Evolutionary conservation across 2,797 vertebrate genomes (phyloP), one percentile per base, ranked within the genome.

Genomic region (Margarornis squamiger): DNA sequence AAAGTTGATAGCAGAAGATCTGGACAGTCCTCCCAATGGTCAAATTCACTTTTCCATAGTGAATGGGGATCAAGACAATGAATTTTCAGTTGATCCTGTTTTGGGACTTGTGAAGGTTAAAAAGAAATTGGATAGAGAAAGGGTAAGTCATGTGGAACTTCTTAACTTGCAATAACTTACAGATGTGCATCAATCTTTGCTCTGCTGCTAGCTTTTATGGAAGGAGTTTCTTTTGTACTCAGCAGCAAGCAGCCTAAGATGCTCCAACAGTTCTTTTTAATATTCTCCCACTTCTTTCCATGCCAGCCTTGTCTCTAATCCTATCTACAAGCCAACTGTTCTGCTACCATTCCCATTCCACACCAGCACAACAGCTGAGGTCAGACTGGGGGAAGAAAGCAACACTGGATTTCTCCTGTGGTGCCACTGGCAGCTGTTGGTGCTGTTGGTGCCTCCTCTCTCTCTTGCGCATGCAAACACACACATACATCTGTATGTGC

Each of bases 111-210:
- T 99, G 96, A 99, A 98, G 87, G 98, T 99, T 96, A 99, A 99
- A 97, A 99, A 99, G 97, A 99, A 98, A 88, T 98, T 99, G 97
- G 99, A 99, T 96, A 98, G 99, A 93, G 99, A 99, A 97, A 98
- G 97, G 96, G 99, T 99, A 97, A 98, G 99, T 70, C 83, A 49
- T 27, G 34, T 55, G 68, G 81, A 45, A 72, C 38, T 93, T 59
- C 65, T 72, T 79, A 70, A 80, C 38, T 95, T 87, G 29, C 27
- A 76, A 51, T 81, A 51, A 87, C 67, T 92, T 94, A 71, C 54
- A 78, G 74, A 80, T 89, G 71, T 90, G n/a, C 71, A 30, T 86
- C 48, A 15, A 32, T 74, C 61, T 84, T 65, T 49, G 15, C 26
- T 78, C 46, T 74, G 4, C 74, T 89, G 26, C 38, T 85, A 68